Evolutionary conservation across 2,797 vertebrate genomes (phyloP), one percentile per base, ranked within the genome.

Genomic region (Takifugu ocellatus): DNA sequence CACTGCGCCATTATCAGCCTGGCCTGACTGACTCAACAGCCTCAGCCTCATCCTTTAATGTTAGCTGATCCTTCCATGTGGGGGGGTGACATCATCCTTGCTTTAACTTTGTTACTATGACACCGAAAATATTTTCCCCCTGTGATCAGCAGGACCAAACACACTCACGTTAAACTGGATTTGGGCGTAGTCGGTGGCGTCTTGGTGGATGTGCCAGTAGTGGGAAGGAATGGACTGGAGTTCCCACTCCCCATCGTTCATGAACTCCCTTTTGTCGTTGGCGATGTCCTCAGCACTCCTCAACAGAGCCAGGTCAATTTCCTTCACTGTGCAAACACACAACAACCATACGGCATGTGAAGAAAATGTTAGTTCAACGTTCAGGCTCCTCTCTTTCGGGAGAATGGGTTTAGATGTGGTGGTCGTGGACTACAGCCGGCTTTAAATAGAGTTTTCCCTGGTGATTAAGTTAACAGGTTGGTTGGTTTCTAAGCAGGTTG

Each of bases 231-330:
- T 81, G 15, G 93, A 92, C 27, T 95, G 83, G 63, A 94, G 91
- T 54, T 96, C 93, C 94, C 94, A 95, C 70, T 95, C 94, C 0
- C 93, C 91, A 4, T 94, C 89, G 45, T 93, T 91, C 86, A 94
- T 84, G 79, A 93, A 94, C 61, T 87, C 70, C 54, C 74, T 80
- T 56, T 89, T 90, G 66, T 96, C 91, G 3, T 77, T 86, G 31
- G 88, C 82, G 0, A 93, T 88, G 61, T 91, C 83, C 45, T 93
- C 91, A 0, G 79, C 78, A 26, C 86, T 92, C 65, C 93, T 92
- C 90, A 91, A 90, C 63, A 94, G 85, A 36, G 87, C 86, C 77
- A 96, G 84, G 84, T 94, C 88, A 54, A 95, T 77, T 70, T 96
- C 94, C 61, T 86, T 88, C 82, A 95, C 94, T 95, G 72, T 56